Percentiles rank a stretch among this genome's conserved stretches.
Conservation (phyloP, 2,113 vertebrate species). For the Caranx ignobilis region DNA sequence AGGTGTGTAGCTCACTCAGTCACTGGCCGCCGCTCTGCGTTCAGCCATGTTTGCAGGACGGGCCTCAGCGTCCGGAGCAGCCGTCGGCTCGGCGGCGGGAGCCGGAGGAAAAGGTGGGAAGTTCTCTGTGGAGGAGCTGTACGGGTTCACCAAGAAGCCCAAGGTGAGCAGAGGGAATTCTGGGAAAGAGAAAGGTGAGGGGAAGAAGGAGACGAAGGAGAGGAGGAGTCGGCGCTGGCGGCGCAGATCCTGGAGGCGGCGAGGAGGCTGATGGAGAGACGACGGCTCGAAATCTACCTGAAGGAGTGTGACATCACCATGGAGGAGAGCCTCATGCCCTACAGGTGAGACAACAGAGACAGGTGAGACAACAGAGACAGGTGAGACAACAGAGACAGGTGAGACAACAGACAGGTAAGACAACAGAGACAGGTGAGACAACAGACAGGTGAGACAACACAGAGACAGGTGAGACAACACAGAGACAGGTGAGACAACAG, state of each 20-base stretch:
- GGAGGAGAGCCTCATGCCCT: conserved; percentile 48
- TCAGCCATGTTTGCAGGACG: conserved; percentile 76
- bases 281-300: conserved; percentile 69
- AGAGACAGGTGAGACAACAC: no score
- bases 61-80: background rate
- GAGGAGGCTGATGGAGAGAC: conserved; percentile 65
- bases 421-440: no score
- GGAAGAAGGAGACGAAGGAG: conserved; percentile 40
- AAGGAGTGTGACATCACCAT: conserved; percentile 69
- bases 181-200: conserved; percentile 5
- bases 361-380: background rate
- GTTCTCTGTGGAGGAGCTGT: conserved; percentile 70
- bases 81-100: background rate
- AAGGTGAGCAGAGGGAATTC: conserved; percentile 59
- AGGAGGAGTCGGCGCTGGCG: conserved; percentile 47
- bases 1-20: no score
- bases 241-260: conserved; percentile 68
- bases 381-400: no score
- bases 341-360: conserved; percentile 54
- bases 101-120: conserved; percentile 54
- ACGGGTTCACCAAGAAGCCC: conserved; percentile 70
- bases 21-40: background rate
- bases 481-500: no score
- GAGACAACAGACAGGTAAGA: background rate
- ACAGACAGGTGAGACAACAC: no score